phyloP scores from a whole-genome alignment of 2,797 vertebrate species.

The Mormyrus proboscirostris region DNA sequence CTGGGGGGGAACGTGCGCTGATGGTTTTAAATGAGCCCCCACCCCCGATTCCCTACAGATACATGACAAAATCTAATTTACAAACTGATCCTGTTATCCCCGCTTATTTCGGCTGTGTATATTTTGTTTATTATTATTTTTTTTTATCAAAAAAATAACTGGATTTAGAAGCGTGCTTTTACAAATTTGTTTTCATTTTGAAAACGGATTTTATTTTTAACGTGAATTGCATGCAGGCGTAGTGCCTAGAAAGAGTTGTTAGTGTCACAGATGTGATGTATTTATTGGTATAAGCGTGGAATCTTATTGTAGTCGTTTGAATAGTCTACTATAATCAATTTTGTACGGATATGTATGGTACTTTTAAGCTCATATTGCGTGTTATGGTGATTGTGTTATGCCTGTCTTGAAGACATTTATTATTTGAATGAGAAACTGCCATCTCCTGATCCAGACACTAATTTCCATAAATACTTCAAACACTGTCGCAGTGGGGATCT shows the following conservation, averaged over 20 bases:
- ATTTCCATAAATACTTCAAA: background rate
- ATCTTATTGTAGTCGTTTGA: background rate
- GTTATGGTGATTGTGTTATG: background rate
- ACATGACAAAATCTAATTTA: background rate
- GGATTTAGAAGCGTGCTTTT: background rate
- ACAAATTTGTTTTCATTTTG: background rate
- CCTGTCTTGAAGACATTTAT: background rate
- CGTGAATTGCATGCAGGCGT: background rate
- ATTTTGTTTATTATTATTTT: background rate
- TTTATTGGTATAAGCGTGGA: background rate
- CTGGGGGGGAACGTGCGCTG: background rate
- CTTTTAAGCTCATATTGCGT: background rate
- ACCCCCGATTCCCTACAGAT: background rate
- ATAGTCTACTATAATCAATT: background rate
- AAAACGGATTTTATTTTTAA: background rate
- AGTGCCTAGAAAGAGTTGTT: background rate
- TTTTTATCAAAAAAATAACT: background rate
- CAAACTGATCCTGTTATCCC: background rate
- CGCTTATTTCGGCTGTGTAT: background rate
- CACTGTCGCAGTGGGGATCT: background rate
- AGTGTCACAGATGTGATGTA: background rate
- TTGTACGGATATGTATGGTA: background rate
- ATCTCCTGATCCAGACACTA: background rate
- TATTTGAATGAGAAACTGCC: background rate
- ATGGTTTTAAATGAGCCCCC: background rate